Conservation (phyloP, 2,797 vertebrate species). For the Oreortyx pictus region DNA sequence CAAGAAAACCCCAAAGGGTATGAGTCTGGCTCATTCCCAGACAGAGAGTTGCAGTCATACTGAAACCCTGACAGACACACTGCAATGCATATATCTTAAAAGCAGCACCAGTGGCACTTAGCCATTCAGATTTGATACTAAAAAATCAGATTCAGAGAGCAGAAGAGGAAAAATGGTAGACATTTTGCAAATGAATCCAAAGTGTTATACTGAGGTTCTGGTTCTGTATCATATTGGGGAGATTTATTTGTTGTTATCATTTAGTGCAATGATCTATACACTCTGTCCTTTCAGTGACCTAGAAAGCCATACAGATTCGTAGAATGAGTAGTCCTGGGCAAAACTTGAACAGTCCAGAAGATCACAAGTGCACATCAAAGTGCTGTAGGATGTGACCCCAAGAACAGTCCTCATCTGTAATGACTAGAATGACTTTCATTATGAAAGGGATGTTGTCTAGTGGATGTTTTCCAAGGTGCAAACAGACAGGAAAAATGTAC, state of each 20-base stretch:
- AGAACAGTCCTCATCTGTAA: background rate
- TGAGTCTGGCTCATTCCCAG: constrained; percentile 10
- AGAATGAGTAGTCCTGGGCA: background rate
- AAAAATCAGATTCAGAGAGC: background rate
- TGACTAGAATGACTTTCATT: background rate
- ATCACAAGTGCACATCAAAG: rapidly evolving
- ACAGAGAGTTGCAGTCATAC: background rate
- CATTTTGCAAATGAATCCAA: background rate
- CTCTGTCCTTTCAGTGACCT: background rate
- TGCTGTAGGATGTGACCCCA: background rate
- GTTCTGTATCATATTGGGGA: background rate
- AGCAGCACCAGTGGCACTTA: background rate
- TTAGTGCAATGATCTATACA: background rate
- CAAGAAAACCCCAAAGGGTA: background rate
- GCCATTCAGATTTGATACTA: background rate
- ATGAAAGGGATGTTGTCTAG: background rate
- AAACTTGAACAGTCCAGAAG: background rate
- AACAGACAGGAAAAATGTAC: background rate
- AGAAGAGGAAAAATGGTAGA: background rate
- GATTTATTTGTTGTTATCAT: background rate
- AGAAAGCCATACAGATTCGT: background rate
- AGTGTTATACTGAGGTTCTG: background rate
- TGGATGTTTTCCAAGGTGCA: background rate
- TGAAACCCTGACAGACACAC: constrained; percentile 6
- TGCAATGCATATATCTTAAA: background rate